Conservation (phyloP, 1,140 invertebrate genomes). For the Schlechtendalia chinensis region DNA sequence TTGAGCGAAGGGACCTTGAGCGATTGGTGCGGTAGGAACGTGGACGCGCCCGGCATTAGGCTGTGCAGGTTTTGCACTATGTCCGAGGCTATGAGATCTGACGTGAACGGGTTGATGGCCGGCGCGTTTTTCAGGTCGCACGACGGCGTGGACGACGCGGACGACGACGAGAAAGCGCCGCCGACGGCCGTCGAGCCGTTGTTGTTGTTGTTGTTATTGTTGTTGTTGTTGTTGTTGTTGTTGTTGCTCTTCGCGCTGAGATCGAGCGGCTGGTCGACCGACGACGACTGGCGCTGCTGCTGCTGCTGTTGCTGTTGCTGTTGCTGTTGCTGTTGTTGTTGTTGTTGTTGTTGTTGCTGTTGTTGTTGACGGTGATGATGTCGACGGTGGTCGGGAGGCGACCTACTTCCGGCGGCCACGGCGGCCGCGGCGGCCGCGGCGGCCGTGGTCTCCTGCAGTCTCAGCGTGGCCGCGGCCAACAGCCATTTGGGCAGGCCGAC, state of each 20-base stretch:
- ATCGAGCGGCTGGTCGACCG: slow-evolving; percentile 71
- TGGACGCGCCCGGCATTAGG: slow-evolving; percentile 20
- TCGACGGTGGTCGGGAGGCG: slow-evolving; percentile 57
- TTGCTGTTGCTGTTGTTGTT: slow-evolving; percentile 1
- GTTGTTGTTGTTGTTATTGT: no score
- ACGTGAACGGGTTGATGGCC: slow-evolving; percentile 53
- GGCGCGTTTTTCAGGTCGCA: slow-evolving; percentile 16
- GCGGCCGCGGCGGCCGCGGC: slow-evolving; percentile 59
- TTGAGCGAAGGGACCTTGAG: slow-evolving; percentile 32
- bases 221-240: no score
- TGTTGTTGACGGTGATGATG: slow-evolving; percentile 58
- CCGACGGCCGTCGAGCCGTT: slow-evolving; percentile 53
- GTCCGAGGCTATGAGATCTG: slow-evolving; percentile 52
- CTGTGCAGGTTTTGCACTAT: not conserved
- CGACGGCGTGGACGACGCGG: slow-evolving; percentile 49
- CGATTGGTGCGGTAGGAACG: slow-evolving; percentile 39
- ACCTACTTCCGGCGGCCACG: slow-evolving; percentile 60
- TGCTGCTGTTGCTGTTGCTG: slow-evolving; percentile 55
- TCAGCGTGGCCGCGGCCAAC: slow-evolving; percentile 56
- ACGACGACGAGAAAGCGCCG: slow-evolving; percentile 52
- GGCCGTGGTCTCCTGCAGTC: slow-evolving; percentile 57
- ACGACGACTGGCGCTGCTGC: slow-evolving; percentile 51
- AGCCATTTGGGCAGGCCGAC: slow-evolving; percentile 57
- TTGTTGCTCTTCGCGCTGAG: slow-evolving; percentile 66
- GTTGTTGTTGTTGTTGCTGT: slow-evolving; percentile 64